Evolutionary conservation across 1,140 invertebrate species (phyloP).

Genomic region (Heliothis virescens): DNA sequence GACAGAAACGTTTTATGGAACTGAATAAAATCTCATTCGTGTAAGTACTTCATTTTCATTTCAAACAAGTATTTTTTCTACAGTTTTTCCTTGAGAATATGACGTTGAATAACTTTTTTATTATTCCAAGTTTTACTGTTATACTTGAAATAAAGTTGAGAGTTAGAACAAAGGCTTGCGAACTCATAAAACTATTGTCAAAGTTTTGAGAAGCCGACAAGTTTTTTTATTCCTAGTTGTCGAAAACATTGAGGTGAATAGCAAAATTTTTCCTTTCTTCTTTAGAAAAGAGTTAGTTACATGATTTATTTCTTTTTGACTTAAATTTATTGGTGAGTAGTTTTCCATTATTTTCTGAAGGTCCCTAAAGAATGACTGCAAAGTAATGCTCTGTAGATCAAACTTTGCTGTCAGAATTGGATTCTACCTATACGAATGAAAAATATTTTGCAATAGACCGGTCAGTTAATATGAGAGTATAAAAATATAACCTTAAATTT

Average conservation of each 20-base stretch:
- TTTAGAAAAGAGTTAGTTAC: constrained; percentile 25
- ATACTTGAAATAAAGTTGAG: not conserved
- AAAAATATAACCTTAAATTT: no score
- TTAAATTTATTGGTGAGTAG: constrained; percentile 21
- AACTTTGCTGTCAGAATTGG: not conserved
- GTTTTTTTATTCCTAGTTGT: constrained; percentile 24
- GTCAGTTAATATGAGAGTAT: no score
- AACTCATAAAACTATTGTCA: constrained; percentile 30
- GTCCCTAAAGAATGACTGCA: not conserved
- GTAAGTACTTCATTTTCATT: not conserved
- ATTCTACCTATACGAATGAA: no score
- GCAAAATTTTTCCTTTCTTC: not conserved
- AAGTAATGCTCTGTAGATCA: not conserved
- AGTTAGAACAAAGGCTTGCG: constrained; percentile 28
- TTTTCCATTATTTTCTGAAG: constrained; percentile 12
- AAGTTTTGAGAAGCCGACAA: constrained; percentile 10
- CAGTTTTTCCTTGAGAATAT: not conserved
- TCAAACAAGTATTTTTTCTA: not conserved
- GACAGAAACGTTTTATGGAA: constrained; percentile 32
- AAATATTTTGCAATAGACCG: no score
- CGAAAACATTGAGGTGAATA: constrained; percentile 36
- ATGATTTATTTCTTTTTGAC: constrained; percentile 27
- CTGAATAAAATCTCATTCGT: constrained; percentile 25
- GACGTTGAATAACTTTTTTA: not conserved
- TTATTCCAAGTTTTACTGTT: not conserved